Base-by-base conservation (phyloP, 2,888 invertebrate species). In the Cataglyphis altisquamis region DNA sequence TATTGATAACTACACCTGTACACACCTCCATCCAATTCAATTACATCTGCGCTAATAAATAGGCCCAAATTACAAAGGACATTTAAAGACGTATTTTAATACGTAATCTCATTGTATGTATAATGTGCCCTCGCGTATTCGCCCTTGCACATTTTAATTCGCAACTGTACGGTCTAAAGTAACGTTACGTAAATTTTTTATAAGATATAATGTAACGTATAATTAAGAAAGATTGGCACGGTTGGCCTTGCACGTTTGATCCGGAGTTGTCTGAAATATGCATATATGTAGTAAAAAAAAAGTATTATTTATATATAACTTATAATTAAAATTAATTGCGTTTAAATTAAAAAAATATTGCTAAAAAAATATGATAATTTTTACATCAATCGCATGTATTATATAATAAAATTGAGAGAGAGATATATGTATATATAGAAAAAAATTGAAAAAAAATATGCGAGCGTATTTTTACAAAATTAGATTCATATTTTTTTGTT, bases 11-110 rank as follows among this genome's bases (percentile, higher is more conserved):
- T 70, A 78, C 82, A 86, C 80, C 84, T 86, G 84, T 88, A 68
- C 62, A 52, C 68, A 84, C 77, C 36, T 70, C 41, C 75, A 70
- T 80, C 29, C 62, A 21, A 60, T 80, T 73, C 70, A 72, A 84
- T 88, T 88, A 82, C 86, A 88, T 82, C 88, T 88, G 88, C 82
- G 45, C 60, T 52, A 75, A 75, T 15, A 4, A 66, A 9, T n/a
- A 25, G 10, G 12, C 2, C 5, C 1, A 25, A 75, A 66, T 8
- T 66, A 64, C n/a, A 62, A 45, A 74, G 10, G 45, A 45, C 9
- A 74, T 5, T 48, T 36, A 5, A 74, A 32, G 45, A 25, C 3
- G 52, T 63, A 9, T 45, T 12, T 45, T 5, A 72, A 36, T 9
- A 39, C 39, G 3, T 41, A 18, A 1, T n/a, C 0, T 52, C 48